Percentiles rank a stretch among this genome's conserved stretches.
phyloP scores from a whole-genome alignment of 1,140 invertebrate species.

The Drosophila tani region DNA sequence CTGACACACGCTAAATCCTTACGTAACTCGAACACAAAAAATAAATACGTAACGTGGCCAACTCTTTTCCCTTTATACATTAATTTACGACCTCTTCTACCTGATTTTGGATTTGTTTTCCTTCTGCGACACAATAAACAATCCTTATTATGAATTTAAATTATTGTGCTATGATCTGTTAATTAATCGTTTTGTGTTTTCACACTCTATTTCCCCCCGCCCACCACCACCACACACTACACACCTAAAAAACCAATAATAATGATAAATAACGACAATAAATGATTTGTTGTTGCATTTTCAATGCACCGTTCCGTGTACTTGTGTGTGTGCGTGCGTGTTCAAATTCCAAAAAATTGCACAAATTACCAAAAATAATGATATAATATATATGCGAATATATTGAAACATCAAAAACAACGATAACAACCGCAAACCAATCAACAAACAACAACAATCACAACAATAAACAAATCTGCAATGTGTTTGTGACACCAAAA shows the following conservation, averaged over 20 bases:
- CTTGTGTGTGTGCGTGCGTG: conserved; percentile 30
- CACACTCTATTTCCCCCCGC: conserved; percentile 39
- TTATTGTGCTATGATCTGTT: conserved; percentile 53
- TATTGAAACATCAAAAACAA: conserved; percentile 42
- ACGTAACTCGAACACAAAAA: conserved; percentile 5
- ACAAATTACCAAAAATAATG: conserved; percentile 41
- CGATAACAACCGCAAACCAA: conserved; percentile 42
- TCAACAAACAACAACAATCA: conserved; percentile 43
- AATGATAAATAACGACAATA: conserved; percentile 7
- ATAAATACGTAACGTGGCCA: conserved; percentile 20
- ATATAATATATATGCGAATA: conserved; percentile 26
- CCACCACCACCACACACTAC: conserved; percentile 32
- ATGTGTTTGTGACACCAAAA: conserved; percentile 29
- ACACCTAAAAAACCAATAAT: conserved; percentile 3
- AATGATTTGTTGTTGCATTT: conserved; percentile 30
- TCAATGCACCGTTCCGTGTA: conserved; percentile 53
- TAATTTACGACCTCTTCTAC: not conserved
- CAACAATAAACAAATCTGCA: conserved; percentile 47
- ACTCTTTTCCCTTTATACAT: not conserved
- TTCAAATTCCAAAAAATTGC: conserved; percentile 33
- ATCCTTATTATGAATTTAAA: conserved; percentile 43
- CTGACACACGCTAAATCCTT: conserved; percentile 20
- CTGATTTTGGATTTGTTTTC: conserved; percentile 45
- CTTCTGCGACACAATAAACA: conserved; percentile 49
- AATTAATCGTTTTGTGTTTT: conserved; percentile 52